Conservation (phyloP, 2,888 invertebrate species). For the Euspilapteryx auroguttella region DNA sequence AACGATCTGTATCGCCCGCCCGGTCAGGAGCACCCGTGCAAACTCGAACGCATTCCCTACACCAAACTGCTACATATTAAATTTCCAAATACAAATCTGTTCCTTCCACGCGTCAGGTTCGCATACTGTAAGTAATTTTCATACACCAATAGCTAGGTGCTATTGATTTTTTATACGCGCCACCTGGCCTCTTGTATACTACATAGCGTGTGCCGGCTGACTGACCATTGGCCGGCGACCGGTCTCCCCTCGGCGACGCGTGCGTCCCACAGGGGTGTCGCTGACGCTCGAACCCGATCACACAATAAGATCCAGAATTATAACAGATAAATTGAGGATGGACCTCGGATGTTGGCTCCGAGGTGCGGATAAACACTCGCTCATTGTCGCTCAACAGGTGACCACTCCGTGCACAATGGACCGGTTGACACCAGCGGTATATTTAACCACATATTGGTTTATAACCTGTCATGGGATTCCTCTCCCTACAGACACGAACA, state of each 20-base stretch:
- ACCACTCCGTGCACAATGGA: constrained; percentile 28
- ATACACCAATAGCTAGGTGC: constrained; percentile 12
- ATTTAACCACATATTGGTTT: constrained; percentile 47
- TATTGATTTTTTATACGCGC: too few species aligned
- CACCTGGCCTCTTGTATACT: too few species aligned
- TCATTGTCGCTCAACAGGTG: constrained; percentile 43
- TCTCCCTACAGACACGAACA: constrained; percentile 35
- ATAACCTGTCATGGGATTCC: constrained; percentile 34
- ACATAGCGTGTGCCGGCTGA: too few species aligned
- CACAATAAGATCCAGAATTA: too few species aligned
- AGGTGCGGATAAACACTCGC: constrained; percentile 31
- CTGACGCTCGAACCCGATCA: too few species aligned
- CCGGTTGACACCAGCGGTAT: constrained; percentile 39
- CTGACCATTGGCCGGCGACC: constrained; percentile 52
- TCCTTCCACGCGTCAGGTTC: constrained; percentile 19
- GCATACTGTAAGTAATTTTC: constrained; percentile 8
- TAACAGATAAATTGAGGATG: constrained; percentile 35
- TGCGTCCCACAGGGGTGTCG: constrained; percentile 29
- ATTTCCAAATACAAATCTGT: constrained; percentile 40
- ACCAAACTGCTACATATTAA: constrained; percentile 27
- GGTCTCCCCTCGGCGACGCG: too few species aligned
- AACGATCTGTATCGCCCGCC: constrained; percentile 16
- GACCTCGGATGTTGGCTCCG: constrained; percentile 46
- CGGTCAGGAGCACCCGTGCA: constrained; percentile 16
- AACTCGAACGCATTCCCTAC: constrained; percentile 15